Conservation (phyloP, 2,113 vertebrate species). For the Pelvicachromis taeniatus region DNA sequence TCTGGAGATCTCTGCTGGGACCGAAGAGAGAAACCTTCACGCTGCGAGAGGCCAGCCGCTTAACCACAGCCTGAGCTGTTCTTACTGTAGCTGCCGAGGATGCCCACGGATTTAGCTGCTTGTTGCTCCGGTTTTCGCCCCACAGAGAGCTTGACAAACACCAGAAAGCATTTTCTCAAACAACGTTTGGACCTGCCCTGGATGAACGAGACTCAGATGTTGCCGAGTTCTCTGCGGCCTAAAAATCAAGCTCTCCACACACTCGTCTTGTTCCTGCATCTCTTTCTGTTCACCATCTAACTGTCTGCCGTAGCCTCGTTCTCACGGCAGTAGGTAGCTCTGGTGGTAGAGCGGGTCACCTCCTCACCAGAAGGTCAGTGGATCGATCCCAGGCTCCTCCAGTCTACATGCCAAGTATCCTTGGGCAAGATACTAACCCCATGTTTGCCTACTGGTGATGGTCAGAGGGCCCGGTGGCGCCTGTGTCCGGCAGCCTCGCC, state of each 20-base stretch:
- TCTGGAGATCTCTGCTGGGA: conserved; percentile 13
- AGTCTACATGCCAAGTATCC: no score
- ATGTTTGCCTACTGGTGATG: no score
- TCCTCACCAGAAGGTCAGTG: no score
- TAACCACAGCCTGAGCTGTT: neutral
- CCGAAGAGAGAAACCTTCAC: neutral
- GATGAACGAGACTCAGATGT: neutral
- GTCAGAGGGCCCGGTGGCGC: no score
- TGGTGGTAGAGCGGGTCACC: no score
- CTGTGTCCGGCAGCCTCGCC: no score
- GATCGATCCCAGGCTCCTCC: no score
- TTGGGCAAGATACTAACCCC: no score
- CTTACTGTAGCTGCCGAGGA: neutral
- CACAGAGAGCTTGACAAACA: neutral
- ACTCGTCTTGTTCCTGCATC: neutral
- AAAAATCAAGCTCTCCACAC: neutral
- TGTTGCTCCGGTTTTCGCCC: neutral
- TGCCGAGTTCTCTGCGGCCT: neutral
- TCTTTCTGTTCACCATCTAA: neutral
- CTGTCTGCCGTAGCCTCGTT: neutral
- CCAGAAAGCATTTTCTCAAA: neutral
- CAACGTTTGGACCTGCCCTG: neutral
- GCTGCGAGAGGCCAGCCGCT: neutral
- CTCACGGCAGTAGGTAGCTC: no score
- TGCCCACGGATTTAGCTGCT: neutral